Conservation (phyloP, 2,113 vertebrate genomes). For the Mormoops blainvillei region DNA sequence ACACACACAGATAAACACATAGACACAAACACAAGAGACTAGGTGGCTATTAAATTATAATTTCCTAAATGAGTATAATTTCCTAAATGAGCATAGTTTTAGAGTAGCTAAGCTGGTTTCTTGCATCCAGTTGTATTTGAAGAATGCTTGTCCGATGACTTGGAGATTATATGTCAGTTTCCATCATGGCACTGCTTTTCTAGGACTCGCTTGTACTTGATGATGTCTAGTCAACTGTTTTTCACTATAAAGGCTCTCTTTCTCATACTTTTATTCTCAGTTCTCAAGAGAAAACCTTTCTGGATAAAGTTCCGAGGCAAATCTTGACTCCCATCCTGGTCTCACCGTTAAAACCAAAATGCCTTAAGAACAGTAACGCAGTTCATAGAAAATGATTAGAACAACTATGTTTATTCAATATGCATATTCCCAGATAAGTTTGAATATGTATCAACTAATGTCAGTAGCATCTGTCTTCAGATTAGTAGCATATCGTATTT, state of each 20-base stretch:
- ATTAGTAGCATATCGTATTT: slow-evolving; percentile 76
- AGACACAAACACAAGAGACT: not conserved
- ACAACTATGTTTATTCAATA: slow-evolving; percentile 62
- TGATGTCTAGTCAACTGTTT: not conserved
- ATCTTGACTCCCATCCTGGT: not conserved
- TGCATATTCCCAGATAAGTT: slow-evolving; percentile 61
- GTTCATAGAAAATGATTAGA: not conserved
- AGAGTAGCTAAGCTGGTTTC: not conserved
- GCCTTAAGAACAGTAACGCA: not conserved
- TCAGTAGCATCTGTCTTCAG: slow-evolving; percentile 74
- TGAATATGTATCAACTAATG: slow-evolving; percentile 71
- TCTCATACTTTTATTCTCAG: not conserved
- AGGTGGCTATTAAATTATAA: not conserved
- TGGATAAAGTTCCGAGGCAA: not conserved
- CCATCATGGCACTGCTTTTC: not conserved
- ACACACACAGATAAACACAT: not conserved
- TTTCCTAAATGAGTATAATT: not conserved
- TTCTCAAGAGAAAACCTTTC: not conserved
- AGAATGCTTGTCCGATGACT: not conserved
- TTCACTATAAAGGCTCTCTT: not conserved
- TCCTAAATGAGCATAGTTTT: not conserved
- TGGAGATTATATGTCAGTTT: not conserved
- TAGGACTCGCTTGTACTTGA: not conserved
- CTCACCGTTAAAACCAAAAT: not conserved
- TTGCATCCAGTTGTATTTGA: not conserved